Conservation (phyloP, 1,140 invertebrate species). For the Brachionus koreanus region DNA sequence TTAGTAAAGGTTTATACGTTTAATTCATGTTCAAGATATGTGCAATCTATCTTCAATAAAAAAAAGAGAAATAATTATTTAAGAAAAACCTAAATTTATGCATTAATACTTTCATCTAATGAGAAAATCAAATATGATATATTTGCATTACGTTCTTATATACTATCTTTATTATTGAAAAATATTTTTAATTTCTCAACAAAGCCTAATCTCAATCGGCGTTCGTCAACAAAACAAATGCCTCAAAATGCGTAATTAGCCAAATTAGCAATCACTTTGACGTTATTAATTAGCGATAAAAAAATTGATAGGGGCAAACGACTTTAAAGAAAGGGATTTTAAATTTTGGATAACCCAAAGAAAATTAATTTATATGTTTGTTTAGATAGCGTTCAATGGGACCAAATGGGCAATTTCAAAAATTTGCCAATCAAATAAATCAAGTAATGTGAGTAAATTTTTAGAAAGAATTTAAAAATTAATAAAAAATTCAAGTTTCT, state of each 20-base stretch:
- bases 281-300: not conserved
- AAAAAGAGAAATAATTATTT: constrained; percentile 11
- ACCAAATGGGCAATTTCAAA: too few relatives aligned
- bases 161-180: not conserved
- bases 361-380: not conserved
- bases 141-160: not conserved
- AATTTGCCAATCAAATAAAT: too few relatives aligned
- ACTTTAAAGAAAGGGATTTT: not conserved
- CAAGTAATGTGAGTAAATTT: too few relatives aligned
- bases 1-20: not conserved
- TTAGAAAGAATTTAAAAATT: too few relatives aligned
- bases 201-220: not conserved
- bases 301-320: not conserved
- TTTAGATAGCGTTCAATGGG: not conserved
- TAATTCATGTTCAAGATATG: not conserved
- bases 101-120: not conserved
- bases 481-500: too few relatives aligned
- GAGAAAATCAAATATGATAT: constrained; percentile 29
- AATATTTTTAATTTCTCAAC: not conserved
- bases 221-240: not conserved
- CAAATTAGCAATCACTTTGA: not conserved
- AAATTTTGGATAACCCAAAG: not conserved
- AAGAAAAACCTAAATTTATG: not conserved
- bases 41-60: not conserved
- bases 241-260: not conserved